Evolutionary conservation across 2,888 invertebrate species (phyloP), one percentile per base, ranked within the genome.

Genomic region (Pseudococcus jackbeardsleyi): DNA sequence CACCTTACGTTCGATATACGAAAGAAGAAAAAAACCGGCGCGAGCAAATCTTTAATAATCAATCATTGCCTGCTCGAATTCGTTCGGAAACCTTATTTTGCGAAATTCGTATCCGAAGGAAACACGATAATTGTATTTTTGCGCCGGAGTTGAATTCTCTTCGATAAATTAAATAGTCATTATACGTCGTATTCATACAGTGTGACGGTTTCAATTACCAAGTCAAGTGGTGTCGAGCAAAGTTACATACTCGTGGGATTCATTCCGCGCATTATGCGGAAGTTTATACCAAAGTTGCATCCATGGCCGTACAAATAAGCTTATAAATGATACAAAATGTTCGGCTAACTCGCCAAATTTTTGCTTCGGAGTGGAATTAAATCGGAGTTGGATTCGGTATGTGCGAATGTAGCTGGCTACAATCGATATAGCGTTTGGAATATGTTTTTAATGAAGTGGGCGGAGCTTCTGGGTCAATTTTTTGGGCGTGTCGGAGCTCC

Each of bases 51-150:
- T 64, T 19, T 11, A 64, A 64, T 64, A 64, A 64, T 64, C 19
- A 64, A 64, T 64, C 64, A 64, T 64, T 12, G 64, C 64, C 22
- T 64, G 26, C 26, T 12, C 22, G 64, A 64, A 22, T 22, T 64
- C 9, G 19, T 64, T 64, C 19, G 64, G 9, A 64, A 22, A 64
- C 19, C 3, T 7, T 5, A 8, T 0, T 46, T 46, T 17, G 50
- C 50, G 8, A 50, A 50, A 15, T 17, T 50, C 12, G 59, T 59
- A n/a, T 22, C 64, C 19, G 12, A 64, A 64, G 64, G 64, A 64
- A 64, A 64, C 22, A 64, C 64, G 64, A 64, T 64, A 64, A 64
- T 64, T 64, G 64, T 64, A 22, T 64, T 64, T 64, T 64, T 64
- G 11, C 64, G 19, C 64, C 64, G 17, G 19, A 64, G 64, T 64